Percentiles rank a stretch among this genome's conserved stretches.
phyloP scores from a whole-genome alignment of 1,140 invertebrate genomes.

The Bombyx mori region ASM3026992v2 NC_085123.1:2986501-2987000 shows the following conservation, averaged over 20 bases:
- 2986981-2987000: no score
- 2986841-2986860: no score
- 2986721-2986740: not conserved
- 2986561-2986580: slow-evolving; percentile 18
- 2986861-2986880: no score
- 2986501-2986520: slow-evolving; percentile 8
- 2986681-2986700: not conserved
- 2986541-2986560: not conserved
- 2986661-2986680: not conserved
- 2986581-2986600: slow-evolving; percentile 22
- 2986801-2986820: not conserved
- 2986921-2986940: no score
- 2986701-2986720: not conserved
- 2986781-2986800: not conserved
- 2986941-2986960: no score
- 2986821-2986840: no score
- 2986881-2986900: no score
- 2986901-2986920: no score
- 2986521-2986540: slow-evolving; percentile 9
- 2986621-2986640: slow-evolving; percentile 20
- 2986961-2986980: no score
- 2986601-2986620: slow-evolving; percentile 33
- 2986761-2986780: not conserved
- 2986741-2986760: not conserved
- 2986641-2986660: slow-evolving; percentile 8